Percentiles rank a stretch among this genome's conserved stretches.
Conservation (phyloP, 2,888 invertebrate genomes). For the Priocnemis perturbator region DNA sequence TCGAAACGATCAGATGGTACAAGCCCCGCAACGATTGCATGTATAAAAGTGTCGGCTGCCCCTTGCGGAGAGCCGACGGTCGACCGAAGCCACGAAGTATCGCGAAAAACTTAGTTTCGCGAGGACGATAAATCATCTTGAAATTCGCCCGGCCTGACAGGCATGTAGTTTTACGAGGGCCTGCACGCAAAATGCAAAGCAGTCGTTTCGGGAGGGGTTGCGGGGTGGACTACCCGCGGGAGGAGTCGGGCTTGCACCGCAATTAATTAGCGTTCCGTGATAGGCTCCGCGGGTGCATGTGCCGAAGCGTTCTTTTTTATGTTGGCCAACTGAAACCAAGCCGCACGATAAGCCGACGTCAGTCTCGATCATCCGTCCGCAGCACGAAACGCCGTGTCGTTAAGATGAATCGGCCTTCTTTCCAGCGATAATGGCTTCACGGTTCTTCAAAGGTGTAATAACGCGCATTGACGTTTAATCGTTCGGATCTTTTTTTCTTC, state of each 20-base stretch:
- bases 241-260: conserved; percentile 64
- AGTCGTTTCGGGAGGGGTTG: conserved; percentile 30
- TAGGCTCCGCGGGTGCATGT: conserved; percentile 64
- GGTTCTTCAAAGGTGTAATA: no score
- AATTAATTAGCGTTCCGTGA: conserved; percentile 73
- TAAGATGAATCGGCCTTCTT: background rate
- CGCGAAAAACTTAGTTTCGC: conserved; percentile 69
- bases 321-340: conserved; percentile 33
- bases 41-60: conserved; percentile 29
- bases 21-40: conserved; percentile 38
- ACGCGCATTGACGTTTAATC: no score
- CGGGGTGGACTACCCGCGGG: background rate
- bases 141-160: conserved; percentile 70
- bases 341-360: conserved; percentile 65
- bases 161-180: conserved; percentile 70
- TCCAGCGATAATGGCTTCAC: no score
- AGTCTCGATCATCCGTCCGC: conserved; percentile 50
- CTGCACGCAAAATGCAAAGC: conserved; percentile 72
- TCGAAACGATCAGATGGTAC: background rate
- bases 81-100: conserved; percentile 54
- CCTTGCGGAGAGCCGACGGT: no score
- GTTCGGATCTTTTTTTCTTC: no score
- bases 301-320: conserved; percentile 56
- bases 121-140: conserved; percentile 69
- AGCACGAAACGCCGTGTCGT: conserved; percentile 17